These are phyloP conservation scores for Koerneria pararmatus DNA, from an alignment of 2,888 invertebrate genomes.

Conservation along the genomic window DNA sequence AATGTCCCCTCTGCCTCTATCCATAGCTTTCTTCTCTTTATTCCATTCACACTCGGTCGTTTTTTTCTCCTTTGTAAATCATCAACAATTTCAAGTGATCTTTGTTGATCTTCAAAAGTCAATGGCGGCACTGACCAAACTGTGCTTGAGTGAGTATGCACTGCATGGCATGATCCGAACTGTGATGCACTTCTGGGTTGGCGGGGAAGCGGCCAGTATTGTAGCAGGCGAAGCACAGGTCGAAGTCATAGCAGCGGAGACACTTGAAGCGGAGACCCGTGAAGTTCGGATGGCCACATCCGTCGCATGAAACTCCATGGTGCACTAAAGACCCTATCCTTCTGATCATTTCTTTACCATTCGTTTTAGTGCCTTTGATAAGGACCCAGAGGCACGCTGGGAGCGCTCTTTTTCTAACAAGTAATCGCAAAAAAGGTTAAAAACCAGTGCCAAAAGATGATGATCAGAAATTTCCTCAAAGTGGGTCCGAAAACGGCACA, in stretches of 20 bases:
- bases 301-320: conserved; percentile 96
- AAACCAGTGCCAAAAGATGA: no score
- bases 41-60: no score
- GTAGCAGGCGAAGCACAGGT: conserved; percentile 78
- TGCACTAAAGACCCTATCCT: background rate
- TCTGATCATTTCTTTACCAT: no score
- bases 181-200: conserved; percentile 69
- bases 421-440: no score
- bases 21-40: no score
- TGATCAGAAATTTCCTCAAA: no score
- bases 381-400: no score
- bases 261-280: conserved; percentile 96
- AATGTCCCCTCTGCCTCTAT: no score
- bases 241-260: conserved; percentile 97
- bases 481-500: no score
- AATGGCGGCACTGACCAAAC: conserved; percentile 71
- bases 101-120: background rate
- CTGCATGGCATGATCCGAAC: conserved; percentile 96
- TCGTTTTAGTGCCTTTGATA: no score
- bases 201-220: conserved; percentile 23
- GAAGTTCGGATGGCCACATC: conserved; percentile 95
- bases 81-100: background rate
- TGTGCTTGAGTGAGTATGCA: conserved; percentile 93
- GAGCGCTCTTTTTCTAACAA: no score
- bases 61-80: no score